These are phyloP conservation scores for Hephaestus fuliginosus DNA, from an alignment of 2,797 vertebrate genomes.

Conservation along the genomic window DNA sequence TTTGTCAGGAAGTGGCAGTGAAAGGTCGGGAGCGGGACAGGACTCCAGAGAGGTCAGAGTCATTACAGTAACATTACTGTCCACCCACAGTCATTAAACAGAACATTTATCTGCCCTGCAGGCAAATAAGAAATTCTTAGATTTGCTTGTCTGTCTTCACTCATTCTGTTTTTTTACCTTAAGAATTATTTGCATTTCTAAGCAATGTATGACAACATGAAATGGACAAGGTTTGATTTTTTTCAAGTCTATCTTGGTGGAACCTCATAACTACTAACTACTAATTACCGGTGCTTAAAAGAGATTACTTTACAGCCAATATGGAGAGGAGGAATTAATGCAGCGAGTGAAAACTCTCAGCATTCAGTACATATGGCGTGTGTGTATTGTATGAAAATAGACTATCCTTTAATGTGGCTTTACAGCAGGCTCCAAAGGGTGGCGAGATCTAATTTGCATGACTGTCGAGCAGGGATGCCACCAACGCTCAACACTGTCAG, in stretches of 20 bases:
- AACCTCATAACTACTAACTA: background rate
- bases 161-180: background rate
- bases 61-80: conserved; percentile 45
- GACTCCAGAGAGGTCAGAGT: conserved; percentile 46
- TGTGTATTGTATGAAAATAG: conserved; percentile 14
- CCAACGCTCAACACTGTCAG: conserved; percentile 34
- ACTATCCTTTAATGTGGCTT: conserved; percentile 39
- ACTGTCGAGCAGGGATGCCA: conserved; percentile 46
- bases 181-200: background rate
- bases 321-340: background rate
- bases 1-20: conserved; percentile 49
- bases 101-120: conserved; percentile 17
- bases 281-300: background rate
- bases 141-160: background rate
- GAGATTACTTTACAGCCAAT: background rate
- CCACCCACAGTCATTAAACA: conserved; percentile 25
- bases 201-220: background rate
- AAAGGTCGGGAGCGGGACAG: conserved; percentile 49
- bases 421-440: conserved; percentile 15
- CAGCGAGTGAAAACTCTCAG: background rate
- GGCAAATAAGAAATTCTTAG: background rate
- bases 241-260: background rate
- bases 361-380: background rate
- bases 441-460: conserved; percentile 48
- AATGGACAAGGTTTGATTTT: background rate